Evolutionary conservation across 2,888 invertebrate genomes (phyloP), one percentile per base, ranked within the genome.

Genomic region (Caenorhabditis sinica): DNA sequence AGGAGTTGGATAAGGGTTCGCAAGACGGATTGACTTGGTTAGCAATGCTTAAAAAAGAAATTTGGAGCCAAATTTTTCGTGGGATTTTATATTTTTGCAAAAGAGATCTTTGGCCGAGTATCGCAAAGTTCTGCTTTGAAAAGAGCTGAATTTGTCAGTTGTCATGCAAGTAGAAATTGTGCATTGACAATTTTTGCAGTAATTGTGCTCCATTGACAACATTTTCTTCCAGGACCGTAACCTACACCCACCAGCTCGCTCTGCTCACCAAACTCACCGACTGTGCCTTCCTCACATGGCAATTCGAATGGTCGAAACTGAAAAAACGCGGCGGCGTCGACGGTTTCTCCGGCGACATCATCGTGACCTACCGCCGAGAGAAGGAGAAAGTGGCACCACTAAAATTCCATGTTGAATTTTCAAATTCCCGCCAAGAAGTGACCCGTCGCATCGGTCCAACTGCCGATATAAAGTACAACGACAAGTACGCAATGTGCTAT

Each of bases 21-120:
- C 20, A 61, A 20, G 40, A 61, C 20, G 61, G 61, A 40, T 61
- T 61, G 23, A 61, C 20, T 40, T 61, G 61, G 60, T 60, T 23
- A 20, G 56, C 20, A 53, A 53, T 49, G n/a, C n/a, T 49, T 20
- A 20, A 49, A 40, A 40, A 40, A 6, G 33, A 9, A 36, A 36
- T 36, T 36, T 36, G 9, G 9, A 36, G 33, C 33, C 5, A 36
- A 36, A 36, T 36, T 36, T 36, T 36, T 9, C n/a, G n/a, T n/a
- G n/a, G n/a, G n/a, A n/a, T n/a, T n/a, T n/a, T 40, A 2, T 40
- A 13, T 40, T 40, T 36, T 36, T 36, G 36, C 5, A 36, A 36
- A 36, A 36, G 11, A 8, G 11, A 36, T 36, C 5, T 36, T n/a
- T n/a, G n/a, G n/a, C n/a, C n/a, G n/a, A n/a, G n/a, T n/a, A n/a